Conservation (phyloP, 2,797 vertebrate species). For the Hippopotamyrus pictus region DNA sequence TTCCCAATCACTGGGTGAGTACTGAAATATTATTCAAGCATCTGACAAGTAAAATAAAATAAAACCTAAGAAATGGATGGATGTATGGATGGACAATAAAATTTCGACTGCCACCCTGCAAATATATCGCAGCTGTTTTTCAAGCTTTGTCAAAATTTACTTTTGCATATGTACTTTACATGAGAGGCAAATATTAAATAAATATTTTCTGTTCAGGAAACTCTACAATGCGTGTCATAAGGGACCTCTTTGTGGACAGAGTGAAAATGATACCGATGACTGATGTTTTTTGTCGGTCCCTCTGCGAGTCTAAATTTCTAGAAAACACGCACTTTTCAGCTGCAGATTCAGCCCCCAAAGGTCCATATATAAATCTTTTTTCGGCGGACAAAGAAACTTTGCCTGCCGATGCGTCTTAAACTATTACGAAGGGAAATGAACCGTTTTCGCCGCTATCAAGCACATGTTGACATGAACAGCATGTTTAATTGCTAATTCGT, state of each 20-base stretch:
- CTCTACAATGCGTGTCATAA: not conserved
- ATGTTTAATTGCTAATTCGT: not conserved
- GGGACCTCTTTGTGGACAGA: not conserved
- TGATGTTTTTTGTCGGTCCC: slow-evolving; percentile 47
- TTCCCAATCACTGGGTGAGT: not conserved
- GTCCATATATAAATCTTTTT: slow-evolving; percentile 61
- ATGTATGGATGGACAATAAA: not conserved
- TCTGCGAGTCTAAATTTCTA: slow-evolving; percentile 38
- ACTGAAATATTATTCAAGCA: not conserved
- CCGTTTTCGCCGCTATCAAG: not conserved
- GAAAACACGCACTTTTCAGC: slow-evolving; percentile 28
- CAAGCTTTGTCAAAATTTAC: not conserved
- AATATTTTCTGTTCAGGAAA: not conserved
- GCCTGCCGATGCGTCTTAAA: slow-evolving; percentile 45
- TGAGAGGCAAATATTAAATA: not conserved
- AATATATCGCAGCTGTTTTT: not conserved
- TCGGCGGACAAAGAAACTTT: not conserved
- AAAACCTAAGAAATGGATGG: not conserved
- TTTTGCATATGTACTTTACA: not conserved
- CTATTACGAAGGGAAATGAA: slow-evolving; percentile 34
- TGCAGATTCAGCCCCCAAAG: slow-evolving; percentile 48
- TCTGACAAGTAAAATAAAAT: not conserved
- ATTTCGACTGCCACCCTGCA: not conserved
- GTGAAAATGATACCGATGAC: slow-evolving; percentile 39
- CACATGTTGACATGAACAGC: not conserved